A percentile compares a stretch with the other conserved stretches of the same genome.
Evolutionary conservation across 2,113 vertebrate genomes (phyloP).

Genomic region (Pleuronectes platessa): DNA sequence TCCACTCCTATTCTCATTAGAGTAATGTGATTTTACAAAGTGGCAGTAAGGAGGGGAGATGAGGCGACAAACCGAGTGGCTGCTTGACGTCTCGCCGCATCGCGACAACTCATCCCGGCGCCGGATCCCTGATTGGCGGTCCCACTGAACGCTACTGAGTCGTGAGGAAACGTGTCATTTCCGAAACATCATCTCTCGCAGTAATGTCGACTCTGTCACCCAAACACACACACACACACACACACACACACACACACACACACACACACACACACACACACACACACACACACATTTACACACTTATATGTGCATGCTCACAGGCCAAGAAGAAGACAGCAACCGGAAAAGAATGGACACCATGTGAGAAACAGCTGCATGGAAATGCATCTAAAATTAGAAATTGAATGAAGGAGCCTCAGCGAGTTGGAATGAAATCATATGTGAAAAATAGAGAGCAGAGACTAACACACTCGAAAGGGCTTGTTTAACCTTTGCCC

Average conservation of each 20-base stretch:
- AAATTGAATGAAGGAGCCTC: background rate
- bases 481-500: conserved; percentile 27
- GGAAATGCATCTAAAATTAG: conserved; percentile 21
- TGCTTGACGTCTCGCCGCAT: conserved; percentile 77
- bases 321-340: background rate
- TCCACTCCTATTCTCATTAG: conserved; percentile 92
- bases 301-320: background rate
- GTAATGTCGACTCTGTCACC: conserved; percentile 73
- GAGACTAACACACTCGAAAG: background rate
- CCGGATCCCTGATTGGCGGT: conserved; percentile 83
- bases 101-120: conserved; percentile 76
- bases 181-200: conserved; percentile 68
- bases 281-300: conserved; percentile 1
- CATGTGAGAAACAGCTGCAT: conserved; percentile 30
- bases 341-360: conserved; percentile 19
- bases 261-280: conserved; percentile 10
- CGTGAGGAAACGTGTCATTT: conserved; percentile 80
- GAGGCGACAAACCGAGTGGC: conserved; percentile 68
- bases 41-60: conserved; percentile 73
- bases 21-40: conserved; percentile 85
- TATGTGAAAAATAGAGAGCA: background rate
- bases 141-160: conserved; percentile 79
- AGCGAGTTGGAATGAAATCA: background rate
- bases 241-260: conserved; percentile 1
- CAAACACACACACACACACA: conserved; percentile 1